Percentiles rank a stretch among this genome's conserved stretches.
These are phyloP conservation scores for Drosophila meridiana DNA, from an alignment of 2,888 invertebrate genomes.

Conservation along the genomic window DNA sequence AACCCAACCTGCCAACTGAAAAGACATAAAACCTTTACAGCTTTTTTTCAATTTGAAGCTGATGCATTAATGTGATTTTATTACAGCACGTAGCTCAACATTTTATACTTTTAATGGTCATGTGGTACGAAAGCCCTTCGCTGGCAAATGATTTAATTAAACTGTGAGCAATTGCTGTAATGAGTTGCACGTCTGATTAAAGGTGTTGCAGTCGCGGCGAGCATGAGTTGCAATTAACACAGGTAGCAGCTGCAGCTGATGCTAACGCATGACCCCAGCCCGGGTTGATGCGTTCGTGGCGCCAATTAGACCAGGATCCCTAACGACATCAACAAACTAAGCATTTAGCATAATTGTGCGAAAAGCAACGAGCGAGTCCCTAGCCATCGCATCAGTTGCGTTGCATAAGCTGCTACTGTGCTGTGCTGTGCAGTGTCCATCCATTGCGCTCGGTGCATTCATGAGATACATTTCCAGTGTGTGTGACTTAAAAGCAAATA, in stretches of 20 bases:
- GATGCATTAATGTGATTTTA: not conserved
- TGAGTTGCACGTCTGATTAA: conserved; percentile 53
- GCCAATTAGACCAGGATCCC: conserved; percentile 51
- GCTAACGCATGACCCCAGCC: conserved; percentile 3
- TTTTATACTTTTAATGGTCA: not conserved
- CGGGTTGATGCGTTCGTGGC: conserved; percentile 33
- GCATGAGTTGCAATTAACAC: conserved; percentile 3
- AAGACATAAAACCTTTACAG: not conserved
- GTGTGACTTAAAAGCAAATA: not conserved
- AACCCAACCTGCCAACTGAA: not conserved
- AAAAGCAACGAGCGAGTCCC: conserved; percentile 21
- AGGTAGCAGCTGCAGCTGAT: not conserved
- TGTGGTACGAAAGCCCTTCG: conserved; percentile 23
- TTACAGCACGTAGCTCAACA: not conserved
- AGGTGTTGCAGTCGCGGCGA: conserved; percentile 17
- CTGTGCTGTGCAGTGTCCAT: not conserved
- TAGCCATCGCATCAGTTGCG: not conserved
- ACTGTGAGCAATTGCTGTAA: conserved; percentile 57
- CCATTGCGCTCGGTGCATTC: conserved; percentile 10
- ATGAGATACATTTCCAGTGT: conserved; percentile 19
- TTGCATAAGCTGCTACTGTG: conserved; percentile 27
- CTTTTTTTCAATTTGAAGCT: not conserved
- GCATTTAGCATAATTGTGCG: conserved; percentile 51
- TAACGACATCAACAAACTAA: conserved; percentile 48
- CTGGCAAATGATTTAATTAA: conserved; percentile 56